A percentile compares a stretch with the other conserved stretches of the same genome.
These are phyloP conservation scores for Microplitis deprimator DNA, from an alignment of 2,888 invertebrate genomes.

Conservation along the genomic window DNA sequence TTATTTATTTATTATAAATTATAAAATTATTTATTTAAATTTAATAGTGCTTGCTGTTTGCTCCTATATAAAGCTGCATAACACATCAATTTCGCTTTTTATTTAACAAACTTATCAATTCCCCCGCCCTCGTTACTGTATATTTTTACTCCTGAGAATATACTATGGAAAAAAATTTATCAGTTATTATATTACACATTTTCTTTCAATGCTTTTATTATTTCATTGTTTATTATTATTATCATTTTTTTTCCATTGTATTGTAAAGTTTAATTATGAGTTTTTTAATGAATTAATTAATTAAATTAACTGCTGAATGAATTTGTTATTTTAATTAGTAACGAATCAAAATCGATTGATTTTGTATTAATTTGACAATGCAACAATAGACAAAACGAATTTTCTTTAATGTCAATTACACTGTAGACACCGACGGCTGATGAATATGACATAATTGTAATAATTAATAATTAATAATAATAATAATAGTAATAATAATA, in stretches of 20 bases:
- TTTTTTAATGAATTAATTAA: not conserved
- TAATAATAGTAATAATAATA: conserved; percentile 57
- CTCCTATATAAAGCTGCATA: conserved; percentile 32
- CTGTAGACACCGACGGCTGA: conserved; percentile 28
- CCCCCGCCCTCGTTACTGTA: conserved; percentile 4
- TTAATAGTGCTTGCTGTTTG: conserved; percentile 27
- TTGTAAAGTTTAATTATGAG: conserved; percentile 14
- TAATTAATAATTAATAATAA: conserved; percentile 46
- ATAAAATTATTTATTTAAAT: not conserved
- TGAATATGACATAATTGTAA: conserved; percentile 33
- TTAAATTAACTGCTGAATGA: conserved; percentile 15
- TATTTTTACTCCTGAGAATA: conserved; percentile 17
- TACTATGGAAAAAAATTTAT: conserved; percentile 25
- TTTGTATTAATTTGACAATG: not conserved
- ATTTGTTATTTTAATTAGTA: not conserved
- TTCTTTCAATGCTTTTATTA: conserved; percentile 8
- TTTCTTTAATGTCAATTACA: conserved; percentile 23
- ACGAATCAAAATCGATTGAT: not conserved
- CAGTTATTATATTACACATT: not conserved
- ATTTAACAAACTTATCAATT: conserved; percentile 17
- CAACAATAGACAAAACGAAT: conserved; percentile 15
- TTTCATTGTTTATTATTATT: conserved; percentile 8
- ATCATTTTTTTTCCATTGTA: not conserved
- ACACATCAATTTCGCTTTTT: conserved; percentile 22
- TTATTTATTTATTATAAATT: conserved; percentile 2